These are phyloP conservation scores for Zophobas atratus DNA, from an alignment of 1,140 invertebrate species.

Conservation along the genomic window DNA sequence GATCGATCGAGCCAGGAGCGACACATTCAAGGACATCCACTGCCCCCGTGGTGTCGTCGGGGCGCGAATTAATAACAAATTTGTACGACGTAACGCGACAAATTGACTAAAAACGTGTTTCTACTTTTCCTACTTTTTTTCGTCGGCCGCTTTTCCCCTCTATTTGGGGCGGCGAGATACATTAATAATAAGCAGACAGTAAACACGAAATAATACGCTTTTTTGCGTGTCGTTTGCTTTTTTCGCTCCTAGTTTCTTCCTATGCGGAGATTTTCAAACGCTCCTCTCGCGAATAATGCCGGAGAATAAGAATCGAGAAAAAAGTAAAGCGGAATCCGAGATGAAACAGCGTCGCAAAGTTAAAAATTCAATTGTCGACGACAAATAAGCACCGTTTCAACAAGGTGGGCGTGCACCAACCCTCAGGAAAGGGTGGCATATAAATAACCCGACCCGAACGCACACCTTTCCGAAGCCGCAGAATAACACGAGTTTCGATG, in stretches of 20 bases:
- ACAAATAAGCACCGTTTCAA: conserved; percentile 14
- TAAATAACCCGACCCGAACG: conserved; percentile 6
- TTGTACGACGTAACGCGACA: not conserved
- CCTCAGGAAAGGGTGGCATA: conserved; percentile 2
- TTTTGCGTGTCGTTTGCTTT: not conserved
- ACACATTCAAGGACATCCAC: conserved; percentile 20
- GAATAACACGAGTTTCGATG: not conserved
- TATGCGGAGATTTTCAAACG: conserved; percentile 13
- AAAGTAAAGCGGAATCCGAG: not conserved
- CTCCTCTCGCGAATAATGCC: not conserved
- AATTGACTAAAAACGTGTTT: not conserved
- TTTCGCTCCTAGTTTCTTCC: not conserved
- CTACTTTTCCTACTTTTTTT: not conserved
- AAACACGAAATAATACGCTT: conserved; percentile 7
- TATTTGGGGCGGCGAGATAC: not conserved
- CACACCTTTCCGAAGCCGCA: conserved; percentile 4
- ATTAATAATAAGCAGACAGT: conserved; percentile 11
- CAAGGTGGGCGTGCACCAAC: conserved; percentile 1
- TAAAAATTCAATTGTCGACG: conserved; percentile 14
- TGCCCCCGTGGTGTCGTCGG: conserved; percentile 2
- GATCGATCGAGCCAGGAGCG: conserved; percentile 20
- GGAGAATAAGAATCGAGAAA: not conserved
- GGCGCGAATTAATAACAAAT: conserved; percentile 15
- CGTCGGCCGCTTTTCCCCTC: not conserved
- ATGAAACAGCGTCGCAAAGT: conserved; percentile 5